A percentile compares a stretch with the other conserved stretches of the same genome.
Evolutionary conservation across 2,797 vertebrate species (phyloP).

Genomic region (Dicrostonyx torquatus): DNA sequence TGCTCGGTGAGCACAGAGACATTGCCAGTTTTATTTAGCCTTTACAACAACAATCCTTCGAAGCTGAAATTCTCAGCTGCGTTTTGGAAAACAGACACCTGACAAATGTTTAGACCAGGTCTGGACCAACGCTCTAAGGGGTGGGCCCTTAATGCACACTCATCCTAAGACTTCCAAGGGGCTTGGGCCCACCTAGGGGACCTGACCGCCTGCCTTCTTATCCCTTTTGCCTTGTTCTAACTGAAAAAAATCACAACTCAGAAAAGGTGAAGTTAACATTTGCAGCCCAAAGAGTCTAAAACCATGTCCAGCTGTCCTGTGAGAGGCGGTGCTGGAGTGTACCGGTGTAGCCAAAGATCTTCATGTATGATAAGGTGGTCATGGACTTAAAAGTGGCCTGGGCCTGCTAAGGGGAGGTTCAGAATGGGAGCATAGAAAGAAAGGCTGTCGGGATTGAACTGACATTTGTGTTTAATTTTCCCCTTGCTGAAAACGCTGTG

Average conservation of each 20-base stretch:
- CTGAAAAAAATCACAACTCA: neutral
- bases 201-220: neutral
- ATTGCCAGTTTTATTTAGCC: conserved; percentile 41
- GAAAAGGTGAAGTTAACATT: conserved; percentile 27
- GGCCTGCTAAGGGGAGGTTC: neutral
- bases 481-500: conserved; percentile 64
- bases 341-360: neutral
- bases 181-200: neutral
- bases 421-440: neutral
- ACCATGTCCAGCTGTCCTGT: neutral
- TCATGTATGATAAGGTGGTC: neutral
- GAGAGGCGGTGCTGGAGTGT: neutral
- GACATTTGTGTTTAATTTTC: conserved; percentile 80
- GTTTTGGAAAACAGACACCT: neutral
- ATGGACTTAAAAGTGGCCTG: neutral
- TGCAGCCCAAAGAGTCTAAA: neutral
- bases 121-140: neutral
- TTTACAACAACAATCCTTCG: neutral
- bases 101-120: conserved; percentile 10
- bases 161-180: neutral
- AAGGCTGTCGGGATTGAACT: conserved; percentile 52
- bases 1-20: conserved; percentile 18
- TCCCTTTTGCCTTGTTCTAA: neutral
- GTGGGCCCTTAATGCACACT: neutral
- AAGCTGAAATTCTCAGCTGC: conserved; percentile 16